Percentiles rank a stretch among this genome's conserved stretches.
phyloP scores from a whole-genome alignment of 1,140 invertebrate genomes.

The Pogonomyrmex barbatus region DNA sequence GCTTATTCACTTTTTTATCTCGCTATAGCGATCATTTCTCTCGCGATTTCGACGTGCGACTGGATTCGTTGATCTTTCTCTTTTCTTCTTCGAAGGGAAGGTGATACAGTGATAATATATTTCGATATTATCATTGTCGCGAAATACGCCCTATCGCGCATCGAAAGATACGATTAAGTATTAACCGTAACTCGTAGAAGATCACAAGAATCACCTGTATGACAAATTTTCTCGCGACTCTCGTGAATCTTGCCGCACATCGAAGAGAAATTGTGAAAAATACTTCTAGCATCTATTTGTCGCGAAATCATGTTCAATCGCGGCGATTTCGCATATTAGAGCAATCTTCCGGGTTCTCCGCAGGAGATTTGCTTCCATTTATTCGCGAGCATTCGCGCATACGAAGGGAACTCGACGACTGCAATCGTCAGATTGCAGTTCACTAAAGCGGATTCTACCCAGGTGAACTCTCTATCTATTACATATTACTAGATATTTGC shows the following conservation, averaged over 20 bases:
- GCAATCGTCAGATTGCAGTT: slow-evolving; percentile 3
- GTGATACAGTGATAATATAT: slow-evolving; percentile 2
- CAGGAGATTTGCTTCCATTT: not conserved
- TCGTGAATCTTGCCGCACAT: not conserved
- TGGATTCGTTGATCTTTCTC: not conserved
- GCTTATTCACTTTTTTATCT: slow-evolving; percentile 16
- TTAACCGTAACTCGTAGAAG: not conserved
- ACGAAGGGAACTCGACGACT: slow-evolving; percentile 24
- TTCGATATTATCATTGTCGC: slow-evolving; percentile 8
- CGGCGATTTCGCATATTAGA: not conserved
- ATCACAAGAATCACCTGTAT: slow-evolving; percentile 12
- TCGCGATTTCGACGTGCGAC: not conserved
- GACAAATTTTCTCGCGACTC: slow-evolving; percentile 3
- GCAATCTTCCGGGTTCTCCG: not conserved
- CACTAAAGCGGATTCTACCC: not conserved
- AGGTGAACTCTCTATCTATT: not conserved
- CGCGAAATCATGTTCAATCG: slow-evolving; percentile 18
- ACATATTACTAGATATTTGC: slow-evolving; percentile 37
- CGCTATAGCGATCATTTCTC: slow-evolving; percentile 37
- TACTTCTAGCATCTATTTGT: slow-evolving; percentile 23
- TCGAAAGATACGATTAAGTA: not conserved
- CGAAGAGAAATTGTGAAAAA: slow-evolving; percentile 10
- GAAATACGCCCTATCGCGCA: not conserved
- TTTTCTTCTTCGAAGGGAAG: not conserved
- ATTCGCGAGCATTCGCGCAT: not conserved